Evolutionary conservation across 2,113 vertebrate species (phyloP), one percentile per base, ranked within the genome.

Genomic region (Choloepus hoffmanni): DNA sequence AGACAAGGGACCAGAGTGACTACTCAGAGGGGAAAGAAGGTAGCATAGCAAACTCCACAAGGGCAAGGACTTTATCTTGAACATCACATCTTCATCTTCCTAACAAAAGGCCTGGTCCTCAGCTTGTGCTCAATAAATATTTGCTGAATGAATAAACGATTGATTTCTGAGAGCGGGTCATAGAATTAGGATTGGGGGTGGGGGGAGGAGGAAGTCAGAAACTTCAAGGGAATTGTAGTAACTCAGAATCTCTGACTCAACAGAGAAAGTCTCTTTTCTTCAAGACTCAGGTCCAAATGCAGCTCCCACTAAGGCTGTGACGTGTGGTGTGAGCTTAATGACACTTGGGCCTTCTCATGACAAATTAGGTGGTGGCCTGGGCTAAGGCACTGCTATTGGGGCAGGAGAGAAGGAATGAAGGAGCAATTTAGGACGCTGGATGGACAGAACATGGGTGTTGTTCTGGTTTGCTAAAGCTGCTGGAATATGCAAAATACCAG

Each of bases 171-270:
- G 70, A 74, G 7, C 3, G 76, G 26, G 48, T 70, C 33, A 83
- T 68, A 74, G 23, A 28, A 50, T 90, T 63, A 88, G 63, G 36
- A 28, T n/a, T 81, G 11, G 26, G 21, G 9, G 0, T 60, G 4
- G 58, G 65, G 10, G 5, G 36, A 90, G 68, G 70, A 33, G 50
- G 78, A 63, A 76, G 28, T 89, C 45, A 83, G 82, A 82, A 55
- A 60, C 28, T 9, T 45, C 68, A 43, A 63, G 93, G 26, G 43
- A 85, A 85, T 85, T 48, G 48, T 26, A 48, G 16, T 70, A 72
- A 90, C 58, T 93, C 86, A 92, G 48, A 74, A 77, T 85, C 36
- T 33, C 30, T 74, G 21, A 13, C 58, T 93, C 28, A 84, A 76
- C 3, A 87, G 58, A 90, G 58, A 86, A 84, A 70, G 5, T 87